A percentile compares a stretch with the other conserved stretches of the same genome.
phyloP scores from a whole-genome alignment of 1,140 invertebrate species.

The Papilio xuthus region DNA sequence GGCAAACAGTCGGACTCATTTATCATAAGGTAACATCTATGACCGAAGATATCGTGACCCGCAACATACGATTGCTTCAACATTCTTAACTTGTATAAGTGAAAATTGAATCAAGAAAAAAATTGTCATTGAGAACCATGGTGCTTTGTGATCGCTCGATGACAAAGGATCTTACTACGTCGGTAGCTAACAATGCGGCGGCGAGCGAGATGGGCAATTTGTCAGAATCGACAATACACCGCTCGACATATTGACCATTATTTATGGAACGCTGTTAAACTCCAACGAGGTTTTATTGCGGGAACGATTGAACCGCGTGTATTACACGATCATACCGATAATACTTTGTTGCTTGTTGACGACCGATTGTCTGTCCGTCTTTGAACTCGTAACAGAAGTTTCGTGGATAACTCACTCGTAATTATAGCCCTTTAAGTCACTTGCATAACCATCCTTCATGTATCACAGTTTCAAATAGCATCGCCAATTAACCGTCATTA shows the following conservation, averaged over 20 bases:
- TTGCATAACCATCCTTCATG: background rate
- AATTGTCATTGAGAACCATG: slow-evolving; percentile 53
- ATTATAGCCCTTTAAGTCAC: slow-evolving; percentile 12
- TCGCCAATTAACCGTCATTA: slow-evolving; percentile 19
- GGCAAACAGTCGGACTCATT: slow-evolving; percentile 61
- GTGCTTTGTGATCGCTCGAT: slow-evolving; percentile 58
- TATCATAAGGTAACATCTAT: slow-evolving; percentile 65
- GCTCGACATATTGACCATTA: slow-evolving; percentile 79
- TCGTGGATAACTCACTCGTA: slow-evolving; percentile 13
- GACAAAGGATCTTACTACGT: slow-evolving; percentile 65
- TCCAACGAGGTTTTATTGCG: slow-evolving; percentile 73
- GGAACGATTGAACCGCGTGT: slow-evolving; percentile 72
- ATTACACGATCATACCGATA: slow-evolving; percentile 69
- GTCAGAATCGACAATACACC: slow-evolving; percentile 77
- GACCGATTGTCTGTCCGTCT: slow-evolving; percentile 46
- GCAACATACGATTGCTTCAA: slow-evolving; percentile 64
- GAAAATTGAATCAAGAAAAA: slow-evolving; percentile 76
- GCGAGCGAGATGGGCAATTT: slow-evolving; percentile 76
- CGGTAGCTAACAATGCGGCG: slow-evolving; percentile 74
- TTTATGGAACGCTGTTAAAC: slow-evolving; percentile 76
- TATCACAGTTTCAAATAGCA: background rate
- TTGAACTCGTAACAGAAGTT: background rate
- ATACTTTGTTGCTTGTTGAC: slow-evolving; percentile 64
- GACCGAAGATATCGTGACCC: slow-evolving; percentile 57
- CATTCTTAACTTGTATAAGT: slow-evolving; percentile 58